These are phyloP conservation scores for Smithornis capensis DNA, from an alignment of 2,113 vertebrate species.

Conservation along the genomic window DNA sequence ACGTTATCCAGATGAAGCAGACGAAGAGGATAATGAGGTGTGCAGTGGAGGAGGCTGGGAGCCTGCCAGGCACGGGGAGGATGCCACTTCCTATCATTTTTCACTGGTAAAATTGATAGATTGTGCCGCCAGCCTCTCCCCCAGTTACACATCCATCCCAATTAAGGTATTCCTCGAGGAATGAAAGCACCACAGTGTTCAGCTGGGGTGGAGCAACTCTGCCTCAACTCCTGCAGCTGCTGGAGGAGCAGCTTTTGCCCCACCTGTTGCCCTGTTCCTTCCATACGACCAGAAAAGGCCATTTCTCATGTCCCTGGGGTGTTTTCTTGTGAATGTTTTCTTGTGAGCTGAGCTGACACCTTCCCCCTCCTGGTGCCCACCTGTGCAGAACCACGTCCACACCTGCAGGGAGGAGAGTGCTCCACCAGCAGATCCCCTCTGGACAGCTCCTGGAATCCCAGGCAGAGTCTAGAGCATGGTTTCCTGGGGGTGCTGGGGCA, in stretches of 20 bases:
- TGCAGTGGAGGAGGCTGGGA: background rate
- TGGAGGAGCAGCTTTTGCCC: background rate
- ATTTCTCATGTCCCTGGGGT: rapidly evolving
- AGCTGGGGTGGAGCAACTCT: background rate
- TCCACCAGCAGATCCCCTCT: background rate
- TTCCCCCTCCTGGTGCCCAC: background rate
- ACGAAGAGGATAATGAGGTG: slow-evolving; percentile 19
- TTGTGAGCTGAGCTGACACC: background rate
- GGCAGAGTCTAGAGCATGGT: rapidly evolving
- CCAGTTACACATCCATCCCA: background rate
- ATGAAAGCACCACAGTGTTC: rapidly evolving
- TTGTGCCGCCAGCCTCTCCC: background rate
- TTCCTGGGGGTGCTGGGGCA: rapidly evolving
- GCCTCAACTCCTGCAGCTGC: background rate
- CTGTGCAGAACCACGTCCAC: background rate
- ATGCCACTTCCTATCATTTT: slow-evolving; percentile 19
- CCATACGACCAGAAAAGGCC: background rate
- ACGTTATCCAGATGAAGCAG: background rate
- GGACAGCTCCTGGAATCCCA: background rate
- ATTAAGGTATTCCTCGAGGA: background rate
- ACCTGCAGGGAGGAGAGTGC: rapidly evolving
- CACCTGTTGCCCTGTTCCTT: background rate
- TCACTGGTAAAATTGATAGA: slow-evolving; percentile 14
- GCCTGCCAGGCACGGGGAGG: background rate
- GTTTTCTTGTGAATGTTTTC: background rate